Evolutionary conservation across 1,140 invertebrate genomes (phyloP), one percentile per base, ranked within the genome.

Genomic region (Drosophila lini): DNA sequence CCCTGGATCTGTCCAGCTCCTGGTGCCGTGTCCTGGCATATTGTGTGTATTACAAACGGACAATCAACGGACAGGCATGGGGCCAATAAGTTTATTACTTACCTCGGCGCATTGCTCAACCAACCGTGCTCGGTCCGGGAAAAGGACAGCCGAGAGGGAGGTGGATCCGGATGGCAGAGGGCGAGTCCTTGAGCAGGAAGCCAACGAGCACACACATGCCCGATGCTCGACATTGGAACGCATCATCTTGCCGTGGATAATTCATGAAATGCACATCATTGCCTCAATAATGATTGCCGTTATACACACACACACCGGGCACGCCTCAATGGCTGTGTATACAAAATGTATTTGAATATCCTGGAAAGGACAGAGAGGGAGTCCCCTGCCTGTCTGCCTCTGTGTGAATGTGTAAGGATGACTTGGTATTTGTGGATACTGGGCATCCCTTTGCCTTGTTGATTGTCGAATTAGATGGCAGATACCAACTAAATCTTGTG

Each of bases 181-280:
- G 57, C 38, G 41, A 50, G 70, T 75, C 40, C 58, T 74, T 78
- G 48, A 65, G 56, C 71, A 63, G 42, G 68, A 50, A 47, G 56
- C 76, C 65, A 60, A 64, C 63, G 53, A 38, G 42, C 53, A 80
- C 45, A 47, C 47, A 57, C 19, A 53, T 22, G 50, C 7, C 32
- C 31, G 31, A 25, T 48, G 36, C 38, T 44, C 60, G 50, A 40
- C 56, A 65, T 48, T 63, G 48, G 52, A 59, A 58, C 65, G 60
- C 56, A 70, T 76, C 61, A 86, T 59, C 63, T 53, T 69, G 78
- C 61, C 62, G 70, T 74, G 76, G 74, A 88, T 88, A 83, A 86
- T 88, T 86, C 80, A 88, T 89, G 83, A 86, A 89, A 86, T 86
- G 83, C 83, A 86, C 83, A 88, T 86, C 82, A 88, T 88, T 88